A percentile compares a stretch with the other conserved stretches of the same genome.
Evolutionary conservation across 2,888 invertebrate species (phyloP).

Genomic region (Linnaemya tessellans): DNA sequence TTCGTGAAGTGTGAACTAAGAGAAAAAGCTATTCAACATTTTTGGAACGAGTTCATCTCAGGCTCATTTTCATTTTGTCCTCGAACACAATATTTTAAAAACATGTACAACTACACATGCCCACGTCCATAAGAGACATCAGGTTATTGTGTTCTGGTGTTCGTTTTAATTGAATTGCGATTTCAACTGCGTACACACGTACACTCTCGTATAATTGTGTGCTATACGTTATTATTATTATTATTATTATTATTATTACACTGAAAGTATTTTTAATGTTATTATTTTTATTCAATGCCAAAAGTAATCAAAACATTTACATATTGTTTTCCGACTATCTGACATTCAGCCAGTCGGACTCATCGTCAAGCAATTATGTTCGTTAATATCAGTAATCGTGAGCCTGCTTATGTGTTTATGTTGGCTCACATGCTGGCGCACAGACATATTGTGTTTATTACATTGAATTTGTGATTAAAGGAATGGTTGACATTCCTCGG

Average conservation of each 20-base stretch:
- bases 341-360: neutral
- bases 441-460: neutral
- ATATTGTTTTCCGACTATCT: constrained; percentile 24
- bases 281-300: constrained; percentile 35
- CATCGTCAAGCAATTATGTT: neutral
- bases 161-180: constrained; percentile 20
- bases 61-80: neutral
- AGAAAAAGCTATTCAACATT: too few species aligned
- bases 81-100: neutral
- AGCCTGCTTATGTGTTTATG: neutral
- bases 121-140: neutral
- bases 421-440: neutral
- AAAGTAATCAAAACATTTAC: constrained; percentile 55
- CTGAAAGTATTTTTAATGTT: constrained; percentile 18
- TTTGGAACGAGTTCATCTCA: too few species aligned
- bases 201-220: constrained; percentile 1
- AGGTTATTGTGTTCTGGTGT: neutral
- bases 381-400: neutral
- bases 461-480: neutral
- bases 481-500: neutral
- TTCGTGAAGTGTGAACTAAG: too few species aligned
- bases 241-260: neutral
- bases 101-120: neutral
- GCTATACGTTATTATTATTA: too few species aligned
- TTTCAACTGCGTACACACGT: neutral